Conservation (phyloP, 1,140 invertebrate genomes). For the Bombus difficillimus region DNA sequence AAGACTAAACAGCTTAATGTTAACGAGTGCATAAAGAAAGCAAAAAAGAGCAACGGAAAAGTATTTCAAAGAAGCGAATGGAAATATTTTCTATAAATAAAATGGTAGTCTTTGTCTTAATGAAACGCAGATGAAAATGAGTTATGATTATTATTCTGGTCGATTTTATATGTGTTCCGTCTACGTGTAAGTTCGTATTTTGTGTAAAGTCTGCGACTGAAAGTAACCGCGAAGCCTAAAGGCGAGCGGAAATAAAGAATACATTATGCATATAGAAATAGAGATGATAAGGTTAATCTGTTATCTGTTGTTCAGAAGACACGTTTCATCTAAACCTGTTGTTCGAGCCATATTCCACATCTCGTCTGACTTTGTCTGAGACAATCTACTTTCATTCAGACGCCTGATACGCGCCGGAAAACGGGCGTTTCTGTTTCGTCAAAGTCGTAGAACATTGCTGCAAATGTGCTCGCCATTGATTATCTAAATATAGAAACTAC, state of each 20-base stretch:
- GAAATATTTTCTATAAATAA: background rate
- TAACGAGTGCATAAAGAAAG: background rate
- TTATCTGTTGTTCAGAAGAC: background rate
- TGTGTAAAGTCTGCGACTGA: too few relatives aligned
- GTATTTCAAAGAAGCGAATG: background rate
- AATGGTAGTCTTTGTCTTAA: background rate
- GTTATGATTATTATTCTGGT: too few relatives aligned
- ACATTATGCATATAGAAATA: background rate
- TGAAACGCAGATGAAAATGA: background rate
- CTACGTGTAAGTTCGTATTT: too few relatives aligned
- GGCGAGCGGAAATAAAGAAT: too few relatives aligned
- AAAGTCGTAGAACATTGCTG: conserved; percentile 58
- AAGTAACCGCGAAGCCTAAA: too few relatives aligned
- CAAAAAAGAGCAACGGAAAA: background rate
- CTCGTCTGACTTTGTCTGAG: background rate
- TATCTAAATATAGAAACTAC: conserved; percentile 70
- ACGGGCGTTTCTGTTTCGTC: conserved; percentile 13
- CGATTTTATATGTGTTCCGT: too few relatives aligned
- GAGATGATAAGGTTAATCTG: background rate
- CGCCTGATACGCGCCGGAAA: background rate
- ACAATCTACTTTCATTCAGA: conserved; percentile 6
- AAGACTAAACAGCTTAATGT: background rate
- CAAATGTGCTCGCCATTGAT: conserved; percentile 66
- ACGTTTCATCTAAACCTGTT: background rate
- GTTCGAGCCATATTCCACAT: background rate